Base-by-base conservation (phyloP, 2,888 invertebrate species). In the Tetranychus truncatus region DNA sequence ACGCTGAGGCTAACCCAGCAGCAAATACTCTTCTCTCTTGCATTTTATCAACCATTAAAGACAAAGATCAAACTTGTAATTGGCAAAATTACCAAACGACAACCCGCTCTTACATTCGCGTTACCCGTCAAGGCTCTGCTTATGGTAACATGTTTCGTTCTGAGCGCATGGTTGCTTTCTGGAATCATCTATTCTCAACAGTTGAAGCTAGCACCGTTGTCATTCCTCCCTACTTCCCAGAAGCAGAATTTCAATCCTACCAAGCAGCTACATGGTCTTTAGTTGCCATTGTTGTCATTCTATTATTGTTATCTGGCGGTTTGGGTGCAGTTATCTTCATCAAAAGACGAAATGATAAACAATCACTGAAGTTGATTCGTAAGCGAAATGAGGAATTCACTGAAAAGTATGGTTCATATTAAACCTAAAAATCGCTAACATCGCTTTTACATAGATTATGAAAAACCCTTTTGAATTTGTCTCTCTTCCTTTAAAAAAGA, bases 181-280 rank as follows among this genome's bases (percentile, higher is more conserved):
- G 73, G 73, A 73, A 73, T 66, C 45, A 73, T 6, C 73, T 73
- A 11, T 44, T 73, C 24, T n/a, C 20, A 4, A 34, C 34, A 7
- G 18, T 73, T 2, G 66, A 66, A 55, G 65, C n/a, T 55, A 8
- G 4, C 6, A 55, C 73, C 18, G 73, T 20, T 7, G 45, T 45
- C 21, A 9, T 20, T n/a, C 74, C 74, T 18, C 74, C 76, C 20
- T 74, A 73, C 11, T 77, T 77, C 45, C 76, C 76, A 7, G 7
- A 67, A 9, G 72, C 45, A 24, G 76, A 74, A 55, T 77, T 44
- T 46, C 24, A 67, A 44, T 55, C 34, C 45, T 77, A 74, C 45
- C 74, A 74, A 66, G 71, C 74, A 24, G 74, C 76, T 15, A 77
- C 77, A 7, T 76, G 76, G 77, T 72, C 74, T 20, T 21, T 77